Evolutionary conservation across 2,113 vertebrate genomes (phyloP), one percentile per base, ranked within the genome.

Genomic region (Propithecus coquereli): DNA sequence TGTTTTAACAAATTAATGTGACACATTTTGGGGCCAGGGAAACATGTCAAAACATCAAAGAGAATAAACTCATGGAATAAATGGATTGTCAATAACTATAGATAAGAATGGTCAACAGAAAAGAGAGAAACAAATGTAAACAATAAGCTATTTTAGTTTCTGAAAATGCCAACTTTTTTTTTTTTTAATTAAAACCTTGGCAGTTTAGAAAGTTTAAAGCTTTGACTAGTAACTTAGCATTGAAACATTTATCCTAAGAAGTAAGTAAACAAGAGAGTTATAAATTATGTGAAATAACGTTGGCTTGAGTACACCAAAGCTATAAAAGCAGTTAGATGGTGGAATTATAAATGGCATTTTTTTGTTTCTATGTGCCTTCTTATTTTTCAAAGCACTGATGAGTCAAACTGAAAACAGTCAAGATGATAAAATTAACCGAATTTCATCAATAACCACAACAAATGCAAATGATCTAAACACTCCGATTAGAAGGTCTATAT

Each of bases 161-260:
- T 32, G 4, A 86, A 66, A 95, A 23, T 66, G 13, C 1, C 27
- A 0, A 20, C 30, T 81, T 57, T 25, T 80, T 87, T 81, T 7
- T 70, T 61, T 87, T 37, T 66, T 43, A 95, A 91, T 34, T 52
- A 59, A 79, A 92, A 40, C 37, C 13, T 17, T 65, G 34, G 9
- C 8, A 94, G 5, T 96, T 87, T 68, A 89, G 25, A 89, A 94
- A 89, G 11, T 37, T 88, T n/a, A 50, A 89, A 94, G 14, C 5
- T 93, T 86, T 61, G 30, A 74, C 12, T 45, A 45, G 3, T 73
- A 68, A 63, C 14, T 61, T 86, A 92, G 2, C 37, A 81, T 47
- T 57, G 61, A 8, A 45, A 17, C 1, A 68, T 45, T 81, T 82
- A n/a, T 27, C 3, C 14, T 91, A 52, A 66, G 3, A 52, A 63